Evolutionary conservation across 2,888 invertebrate species (phyloP).

Genomic region (Beris morrisii): DNA sequence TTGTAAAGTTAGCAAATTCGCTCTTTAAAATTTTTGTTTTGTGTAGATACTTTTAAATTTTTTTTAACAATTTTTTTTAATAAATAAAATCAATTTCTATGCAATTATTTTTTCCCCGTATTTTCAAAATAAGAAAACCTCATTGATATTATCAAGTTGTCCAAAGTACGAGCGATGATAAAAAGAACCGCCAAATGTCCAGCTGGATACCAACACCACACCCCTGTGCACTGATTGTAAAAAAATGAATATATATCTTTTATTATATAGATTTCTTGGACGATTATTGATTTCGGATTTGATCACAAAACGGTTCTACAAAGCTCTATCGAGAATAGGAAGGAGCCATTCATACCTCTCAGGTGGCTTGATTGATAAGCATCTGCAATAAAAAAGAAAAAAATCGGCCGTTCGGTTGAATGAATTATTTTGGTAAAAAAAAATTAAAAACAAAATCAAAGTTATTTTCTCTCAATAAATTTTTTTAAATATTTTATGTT

Average conservation of each 20-base stretch:
- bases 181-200: conserved; percentile 4
- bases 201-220: conserved; percentile 40
- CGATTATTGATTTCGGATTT: conserved; percentile 38
- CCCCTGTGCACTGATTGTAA: conserved; percentile 41
- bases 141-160: conserved; percentile 1
- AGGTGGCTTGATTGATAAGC: conserved; percentile 75
- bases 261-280: conserved; percentile 36
- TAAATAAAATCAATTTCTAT: conserved; percentile 17
- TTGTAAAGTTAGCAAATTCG: conserved; percentile 13
- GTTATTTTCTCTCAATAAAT: background rate
- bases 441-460: conserved; percentile 39
- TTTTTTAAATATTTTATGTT: background rate
- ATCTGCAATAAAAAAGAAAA: conserved; percentile 69
- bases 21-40: conserved; percentile 26
- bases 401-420: conserved; percentile 58
- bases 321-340: conserved; percentile 32
- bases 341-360: conserved; percentile 63
- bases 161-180: background rate
- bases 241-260: background rate
- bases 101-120: conserved; percentile 14
- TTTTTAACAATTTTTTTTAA: background rate
- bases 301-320: conserved; percentile 15
- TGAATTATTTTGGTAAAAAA: conserved; percentile 56
- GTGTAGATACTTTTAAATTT: background rate
- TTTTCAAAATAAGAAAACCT: conserved; percentile 1